Base-by-base conservation (phyloP, 30 jellyfish, hydroid and myxozoan species). In the Chrysaora quinquecirrha region DNA sequence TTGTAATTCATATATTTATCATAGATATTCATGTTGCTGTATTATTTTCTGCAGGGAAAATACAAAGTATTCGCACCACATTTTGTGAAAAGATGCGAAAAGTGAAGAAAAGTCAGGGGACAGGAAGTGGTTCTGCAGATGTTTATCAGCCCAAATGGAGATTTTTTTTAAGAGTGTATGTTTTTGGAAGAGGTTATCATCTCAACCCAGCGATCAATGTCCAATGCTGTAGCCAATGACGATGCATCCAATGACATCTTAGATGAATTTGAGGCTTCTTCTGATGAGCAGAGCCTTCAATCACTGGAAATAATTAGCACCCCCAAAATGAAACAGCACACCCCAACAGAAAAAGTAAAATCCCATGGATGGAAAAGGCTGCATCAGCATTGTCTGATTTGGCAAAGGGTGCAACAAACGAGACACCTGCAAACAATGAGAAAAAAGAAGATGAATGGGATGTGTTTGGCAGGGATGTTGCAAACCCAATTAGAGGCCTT, bases 21-120 rank as follows among this genome's bases (percentile, higher is more conserved):
- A 56, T 75, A 29, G 75, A 75, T 58, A 48, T 48, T 49, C 22
- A 75, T 75, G 69, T 62, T 31, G 67, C 69, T 31, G 58, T 33
- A 56, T 25, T 32, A 24, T 77, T 27, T 43, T 34, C 80, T 62
- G 71, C 64, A 77, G 89, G 71, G 73, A 77, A 77, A 77, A 58
- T 61, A 33, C 89, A 77, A 77, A 62, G 80, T 56, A 34, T 77
- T 62, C 80, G 82, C 73, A 56, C 89, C 67, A 18, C 89, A 62
- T 77, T 77, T 62, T 48, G 89, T 56, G 89, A 77, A 77, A 80
- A 75, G 63, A 62, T 77, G 77, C 46, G 83, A 77, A 77, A 77
- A 77, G 87, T 56, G 58, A 56, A 77, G 80, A 60, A 56, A 58
- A 77, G 89, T 48, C 70, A 62, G 89, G 73, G 77, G 71, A 58